Evolutionary conservation across 2,113 vertebrate species (phyloP).

Genomic region (Anarrhichthys ocellatus): DNA sequence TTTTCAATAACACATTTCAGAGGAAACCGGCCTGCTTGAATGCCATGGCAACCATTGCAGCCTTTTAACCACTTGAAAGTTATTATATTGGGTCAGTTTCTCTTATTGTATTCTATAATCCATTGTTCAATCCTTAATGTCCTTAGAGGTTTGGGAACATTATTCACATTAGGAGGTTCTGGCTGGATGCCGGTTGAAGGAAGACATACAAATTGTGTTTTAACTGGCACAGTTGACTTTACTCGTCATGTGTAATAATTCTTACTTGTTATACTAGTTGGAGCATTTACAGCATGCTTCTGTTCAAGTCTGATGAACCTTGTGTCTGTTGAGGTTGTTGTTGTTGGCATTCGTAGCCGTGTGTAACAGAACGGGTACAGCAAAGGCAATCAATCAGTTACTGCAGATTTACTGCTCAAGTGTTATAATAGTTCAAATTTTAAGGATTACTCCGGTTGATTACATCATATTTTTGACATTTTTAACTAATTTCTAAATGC

Average conservation of each 20-base stretch:
- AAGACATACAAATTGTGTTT: not conserved
- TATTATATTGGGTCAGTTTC: not conserved
- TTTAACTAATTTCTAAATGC: not conserved
- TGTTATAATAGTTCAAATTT: not conserved
- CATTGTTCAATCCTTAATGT: not conserved
- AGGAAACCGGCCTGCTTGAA: conserved; percentile 26
- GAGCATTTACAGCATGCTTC: not conserved
- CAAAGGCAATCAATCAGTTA: not conserved
- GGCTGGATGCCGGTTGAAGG: not conserved
- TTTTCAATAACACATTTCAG: conserved; percentile 23
- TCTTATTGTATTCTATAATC: not conserved
- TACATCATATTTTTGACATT: not conserved
- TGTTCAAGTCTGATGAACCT: conserved; percentile 9
- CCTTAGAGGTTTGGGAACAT: not conserved
- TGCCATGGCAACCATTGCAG: conserved; percentile 34
- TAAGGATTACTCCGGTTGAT: not conserved
- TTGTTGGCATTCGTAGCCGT: not conserved
- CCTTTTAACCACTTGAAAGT: conserved; percentile 16
- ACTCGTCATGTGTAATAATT: not conserved
- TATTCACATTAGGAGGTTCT: not conserved
- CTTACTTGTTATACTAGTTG: not conserved
- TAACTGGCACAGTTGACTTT: not conserved
- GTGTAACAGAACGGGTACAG: not conserved
- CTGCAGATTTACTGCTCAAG: not conserved
- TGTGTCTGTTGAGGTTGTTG: conserved; percentile 1